Conservation (phyloP, 2,113 vertebrate species). For the Eurypyga helias region DNA sequence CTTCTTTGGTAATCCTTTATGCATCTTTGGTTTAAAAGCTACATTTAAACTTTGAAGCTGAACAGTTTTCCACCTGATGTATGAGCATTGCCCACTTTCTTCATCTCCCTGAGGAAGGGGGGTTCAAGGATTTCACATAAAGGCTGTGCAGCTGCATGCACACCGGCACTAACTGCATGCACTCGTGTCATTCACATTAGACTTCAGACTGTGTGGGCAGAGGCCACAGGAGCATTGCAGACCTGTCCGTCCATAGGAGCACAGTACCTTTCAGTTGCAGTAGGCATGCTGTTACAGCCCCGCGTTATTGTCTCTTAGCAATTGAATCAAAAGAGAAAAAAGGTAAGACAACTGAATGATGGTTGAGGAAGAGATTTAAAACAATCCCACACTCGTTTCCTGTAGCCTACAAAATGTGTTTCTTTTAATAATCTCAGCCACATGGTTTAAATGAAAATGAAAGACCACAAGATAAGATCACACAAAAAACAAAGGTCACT, state of each 20-base stretch:
- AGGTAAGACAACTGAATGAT: neutral
- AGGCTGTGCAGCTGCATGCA: neutral
- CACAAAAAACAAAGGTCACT: neutral
- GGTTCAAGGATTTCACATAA: neutral
- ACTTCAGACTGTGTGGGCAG: neutral
- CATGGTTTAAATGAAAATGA: neutral
- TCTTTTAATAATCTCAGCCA: neutral
- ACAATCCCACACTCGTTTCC: neutral
- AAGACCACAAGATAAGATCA: neutral
- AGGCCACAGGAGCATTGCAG: neutral
- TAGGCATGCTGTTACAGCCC: neutral
- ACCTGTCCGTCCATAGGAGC: neutral
- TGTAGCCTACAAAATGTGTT: neutral
- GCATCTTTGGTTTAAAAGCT: neutral
- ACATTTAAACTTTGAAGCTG: neutral
- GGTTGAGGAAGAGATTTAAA: neutral
- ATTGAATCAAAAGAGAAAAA: neutral
- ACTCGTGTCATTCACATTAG: neutral
- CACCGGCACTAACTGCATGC: neutral
- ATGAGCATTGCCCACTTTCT: fast-evolving
- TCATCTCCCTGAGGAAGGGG: neutral
- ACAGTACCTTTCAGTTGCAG: neutral
- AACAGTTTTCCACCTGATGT: neutral
- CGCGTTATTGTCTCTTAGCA: neutral
- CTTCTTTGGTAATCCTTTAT: neutral